Evolutionary conservation across 2,888 invertebrate genomes (phyloP), one percentile per base, ranked within the genome.

Genomic region (Papilio demoleus): DNA sequence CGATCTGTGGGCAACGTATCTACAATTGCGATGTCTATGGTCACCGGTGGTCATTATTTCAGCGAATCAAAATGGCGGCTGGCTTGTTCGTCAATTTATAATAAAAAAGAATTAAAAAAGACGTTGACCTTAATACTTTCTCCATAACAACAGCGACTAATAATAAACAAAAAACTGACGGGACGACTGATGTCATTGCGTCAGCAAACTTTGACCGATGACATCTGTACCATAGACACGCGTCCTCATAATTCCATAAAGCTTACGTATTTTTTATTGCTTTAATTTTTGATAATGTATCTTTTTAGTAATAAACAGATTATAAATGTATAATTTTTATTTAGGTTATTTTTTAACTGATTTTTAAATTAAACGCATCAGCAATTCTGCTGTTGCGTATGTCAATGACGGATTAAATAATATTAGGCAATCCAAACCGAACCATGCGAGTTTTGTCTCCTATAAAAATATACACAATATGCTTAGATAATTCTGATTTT

Each of bases 111-210:
- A 64, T 27, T 27, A 64, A 53, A 45, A 60, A 60, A 47, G 6
- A 31, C 24, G 59, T 66, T 66, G 47, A 60, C 59, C 38, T 47
- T 50, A 36, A 66, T 60, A 27, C 27, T 58, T 60, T 59, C 38
- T 50, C 45, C 17, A 19, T 31, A 14, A 40, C 42, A 42, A 24
- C n/a, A 19, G 2, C 8, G 4, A 6, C 19, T 19, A 40, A 38
- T 8, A 4, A 2, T 31, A 56, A 27, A 40, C n/a, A 34, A n/a
- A 3, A 17, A 45, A 27, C 53, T 66, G 66, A 66, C 60, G 47
- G n/a, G n/a, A 40, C n/a, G 0, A 17, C 9, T 24, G 11, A 31
- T 24, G 45, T 59, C 45, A 40, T 65, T 59, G 17, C 65, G 40
- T 65, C 45, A 59, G 22, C 27, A 36, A 38, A 4, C 12, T 53